Evolutionary conservation across 2,113 vertebrate species (phyloP).

Genomic region (Anoura caudifer): DNA sequence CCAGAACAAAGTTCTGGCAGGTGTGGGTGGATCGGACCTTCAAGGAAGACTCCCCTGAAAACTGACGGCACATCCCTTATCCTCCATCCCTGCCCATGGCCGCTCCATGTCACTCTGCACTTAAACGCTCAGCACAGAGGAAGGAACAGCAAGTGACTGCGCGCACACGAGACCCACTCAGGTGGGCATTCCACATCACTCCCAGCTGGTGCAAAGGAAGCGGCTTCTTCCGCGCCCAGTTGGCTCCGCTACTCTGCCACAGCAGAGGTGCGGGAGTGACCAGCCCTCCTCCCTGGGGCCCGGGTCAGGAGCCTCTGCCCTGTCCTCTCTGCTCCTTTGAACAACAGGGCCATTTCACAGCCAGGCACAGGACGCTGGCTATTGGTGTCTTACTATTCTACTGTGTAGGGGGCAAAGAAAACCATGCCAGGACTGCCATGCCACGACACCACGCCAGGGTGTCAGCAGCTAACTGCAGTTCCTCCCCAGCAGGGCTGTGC

Average conservation of each 20-base stretch:
- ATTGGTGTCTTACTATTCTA: background rate
- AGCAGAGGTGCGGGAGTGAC: background rate
- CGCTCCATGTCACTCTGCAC: background rate
- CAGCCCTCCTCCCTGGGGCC: background rate
- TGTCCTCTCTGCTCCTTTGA: background rate
- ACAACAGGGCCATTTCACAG: background rate
- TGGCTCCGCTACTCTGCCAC: background rate
- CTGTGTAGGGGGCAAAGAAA: background rate
- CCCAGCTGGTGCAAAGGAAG: background rate
- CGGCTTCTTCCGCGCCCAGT: accelerated
- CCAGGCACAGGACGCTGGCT: background rate
- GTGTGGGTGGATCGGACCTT: background rate
- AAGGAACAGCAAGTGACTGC: background rate
- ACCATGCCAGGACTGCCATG: too few species aligned
- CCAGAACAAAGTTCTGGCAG: background rate
- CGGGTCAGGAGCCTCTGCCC: background rate
- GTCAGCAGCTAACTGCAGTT: background rate
- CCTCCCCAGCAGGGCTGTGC: background rate
- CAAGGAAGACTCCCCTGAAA: background rate
- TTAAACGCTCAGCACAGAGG: accelerated
- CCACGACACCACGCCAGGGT: background rate
- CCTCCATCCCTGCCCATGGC: accelerated
- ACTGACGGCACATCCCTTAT: accelerated
- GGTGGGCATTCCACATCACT: too few species aligned
- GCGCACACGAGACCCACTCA: accelerated